Base-by-base conservation (phyloP, 2,113 vertebrate genomes). In the Sinocyclocheilus rhinocerous region DNA sequence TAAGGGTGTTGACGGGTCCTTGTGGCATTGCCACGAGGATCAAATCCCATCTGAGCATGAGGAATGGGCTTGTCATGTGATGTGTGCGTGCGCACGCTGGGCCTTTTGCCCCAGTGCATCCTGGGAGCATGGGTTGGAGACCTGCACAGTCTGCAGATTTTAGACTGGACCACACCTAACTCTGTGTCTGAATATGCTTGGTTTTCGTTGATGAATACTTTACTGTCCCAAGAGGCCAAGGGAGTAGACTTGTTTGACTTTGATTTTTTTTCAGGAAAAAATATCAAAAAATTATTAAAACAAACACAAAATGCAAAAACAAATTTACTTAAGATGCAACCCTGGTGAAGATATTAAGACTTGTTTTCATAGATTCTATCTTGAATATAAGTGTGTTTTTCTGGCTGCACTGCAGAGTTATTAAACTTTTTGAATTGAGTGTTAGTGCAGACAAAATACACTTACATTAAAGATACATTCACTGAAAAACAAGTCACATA, bases 1-100 rank as follows among this genome's bases (percentile, higher is more conserved):
- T 63, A 65, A 59, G 73, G 67, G 55, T 75, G 83, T 76, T 75
- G 76, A 48, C n/a, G 77, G 85, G 48, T 84, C 12, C 22, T 81
- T 29, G n/a, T 39, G 69, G 29, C 55, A 52, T 85, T 72, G 55
- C 39, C 69, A 83, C 36, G n/a, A 36, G 81, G 70, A 33, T 81
- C 39, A 67, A 50, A 52, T 67, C 22, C 12, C 22, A 24, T 76
- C 22, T 55, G 26, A 39, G 67, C 20, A 4, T 42, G 18, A 77
- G 48, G 39, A 42, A 50, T 24, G 11, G 18, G n/a, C 2, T 0
- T 80, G 52, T 73, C 76, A 73, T 45, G 69, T 73, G 86, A 36
- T 61, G 57, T 61, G 57, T n/a, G 20, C 57, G 0, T 8, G 57
- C 1, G 1, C 57, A n/a, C 20, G 20, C 61, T 65, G 12, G 26